Evolutionary conservation across 1,140 invertebrate genomes (phyloP).

Genomic region (Lordiphosa collinella): DNA sequence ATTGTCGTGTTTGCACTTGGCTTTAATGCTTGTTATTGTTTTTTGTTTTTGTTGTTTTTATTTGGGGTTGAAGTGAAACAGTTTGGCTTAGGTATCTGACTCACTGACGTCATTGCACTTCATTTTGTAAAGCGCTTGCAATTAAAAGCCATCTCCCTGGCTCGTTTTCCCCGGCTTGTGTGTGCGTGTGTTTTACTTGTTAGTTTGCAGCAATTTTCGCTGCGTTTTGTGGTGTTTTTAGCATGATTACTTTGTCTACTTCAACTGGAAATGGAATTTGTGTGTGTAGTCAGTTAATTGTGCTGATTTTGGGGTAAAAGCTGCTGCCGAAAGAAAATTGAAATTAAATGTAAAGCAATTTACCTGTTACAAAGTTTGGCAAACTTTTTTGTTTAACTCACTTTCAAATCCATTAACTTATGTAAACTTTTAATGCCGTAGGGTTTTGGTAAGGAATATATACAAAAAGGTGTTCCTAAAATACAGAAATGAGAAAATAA

Average conservation of each 20-base stretch:
- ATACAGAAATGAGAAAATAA: too few relatives aligned
- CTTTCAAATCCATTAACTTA: constrained; percentile 16
- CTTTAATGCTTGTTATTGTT: constrained; percentile 39
- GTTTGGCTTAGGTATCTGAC: background rate
- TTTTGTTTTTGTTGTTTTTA: constrained; percentile 14
- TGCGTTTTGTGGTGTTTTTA: constrained; percentile 38
- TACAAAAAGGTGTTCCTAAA: background rate
- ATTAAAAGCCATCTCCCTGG: constrained; percentile 36
- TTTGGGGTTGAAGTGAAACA: constrained; percentile 3
- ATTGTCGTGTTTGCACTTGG: constrained; percentile 52
- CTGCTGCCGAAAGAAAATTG: constrained; percentile 26
- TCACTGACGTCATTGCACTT: constrained; percentile 16
- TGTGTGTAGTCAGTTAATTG: constrained; percentile 43
- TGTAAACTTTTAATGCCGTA: constrained; percentile 5
- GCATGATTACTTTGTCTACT: constrained; percentile 51
- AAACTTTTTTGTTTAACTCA: background rate
- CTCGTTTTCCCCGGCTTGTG: background rate
- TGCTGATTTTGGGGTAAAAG: constrained; percentile 39
- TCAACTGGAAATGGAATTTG: constrained; percentile 41
- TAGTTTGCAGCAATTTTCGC: constrained; percentile 15
- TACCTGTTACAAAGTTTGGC: constrained; percentile 34
- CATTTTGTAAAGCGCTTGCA: constrained; percentile 31
- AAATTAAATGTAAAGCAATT: constrained; percentile 18
- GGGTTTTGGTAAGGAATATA: background rate
- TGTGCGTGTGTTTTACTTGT: background rate